Evolutionary conservation across 53 echinoderm and acorn worm species (phyloP).

Genomic region (Stichopus horrens): DNA sequence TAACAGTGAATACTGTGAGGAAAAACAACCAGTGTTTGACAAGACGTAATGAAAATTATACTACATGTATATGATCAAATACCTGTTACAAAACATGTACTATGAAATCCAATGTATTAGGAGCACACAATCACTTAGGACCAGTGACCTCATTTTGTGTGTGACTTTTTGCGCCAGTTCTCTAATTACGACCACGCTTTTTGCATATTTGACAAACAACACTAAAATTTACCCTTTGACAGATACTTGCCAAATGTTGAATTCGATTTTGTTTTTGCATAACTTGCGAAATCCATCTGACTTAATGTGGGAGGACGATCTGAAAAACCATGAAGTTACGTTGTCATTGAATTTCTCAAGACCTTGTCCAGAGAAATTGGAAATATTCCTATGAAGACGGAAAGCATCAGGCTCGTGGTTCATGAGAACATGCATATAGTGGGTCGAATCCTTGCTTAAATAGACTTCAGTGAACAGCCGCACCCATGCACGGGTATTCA

Average conservation of each 20-base stretch:
- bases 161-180: conserved; percentile 12
- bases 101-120: too few relatives aligned
- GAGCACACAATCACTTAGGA: too few relatives aligned
- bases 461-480: conserved; percentile 30
- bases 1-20: too few relatives aligned
- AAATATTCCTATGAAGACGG: conserved; percentile 24
- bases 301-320: conserved; percentile 2
- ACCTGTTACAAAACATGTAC: too few relatives aligned
- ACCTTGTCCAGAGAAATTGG: conserved; percentile 17
- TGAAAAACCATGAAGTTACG: conserved; percentile 15
- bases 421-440: conserved; percentile 18
- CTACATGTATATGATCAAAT: too few relatives aligned
- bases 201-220: conserved; percentile 7
- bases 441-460: conserved; percentile 14
- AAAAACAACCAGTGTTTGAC: too few relatives aligned
- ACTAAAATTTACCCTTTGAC: neutral
- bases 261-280: conserved; percentile 43
- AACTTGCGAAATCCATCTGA: conserved; percentile 1
- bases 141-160: neutral
- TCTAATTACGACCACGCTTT: conserved; percentile 17
- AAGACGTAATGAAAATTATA: too few relatives aligned
- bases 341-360: conserved; percentile 38
- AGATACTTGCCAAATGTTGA: neutral
- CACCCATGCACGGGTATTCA: conserved; percentile 4
- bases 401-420: conserved; percentile 29